Percentiles rank a stretch among this genome's conserved stretches.
Evolutionary conservation across 2,113 vertebrate genomes (phyloP).

Genomic region (Puffinus mauretanicus): DNA sequence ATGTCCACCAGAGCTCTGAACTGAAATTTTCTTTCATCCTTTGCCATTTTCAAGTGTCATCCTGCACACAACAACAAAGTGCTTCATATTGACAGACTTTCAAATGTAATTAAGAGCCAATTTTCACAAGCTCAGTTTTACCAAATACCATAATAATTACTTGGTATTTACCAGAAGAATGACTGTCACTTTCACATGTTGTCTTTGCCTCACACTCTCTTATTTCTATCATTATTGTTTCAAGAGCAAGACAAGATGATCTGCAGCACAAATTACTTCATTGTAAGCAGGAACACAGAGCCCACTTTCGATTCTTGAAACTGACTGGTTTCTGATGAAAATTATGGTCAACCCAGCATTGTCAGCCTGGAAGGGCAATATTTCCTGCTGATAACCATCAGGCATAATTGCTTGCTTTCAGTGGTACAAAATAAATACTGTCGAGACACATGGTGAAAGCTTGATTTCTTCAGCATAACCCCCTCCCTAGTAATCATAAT

Average conservation of each 20-base stretch:
- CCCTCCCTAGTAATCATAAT: neutral
- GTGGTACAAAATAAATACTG: neutral
- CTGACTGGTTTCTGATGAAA: slow-evolving; percentile 7
- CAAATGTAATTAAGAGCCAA: slow-evolving; percentile 70
- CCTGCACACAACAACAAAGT: slow-evolving; percentile 48
- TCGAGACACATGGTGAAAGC: neutral
- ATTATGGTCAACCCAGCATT: slow-evolving; percentile 44
- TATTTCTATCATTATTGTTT: slow-evolving; percentile 15
- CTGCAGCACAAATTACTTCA: slow-evolving; percentile 31
- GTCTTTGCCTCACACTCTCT: neutral
- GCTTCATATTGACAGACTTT: slow-evolving; percentile 63
- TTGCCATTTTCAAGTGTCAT: slow-evolving; percentile 64
- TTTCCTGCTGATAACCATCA: slow-evolving; percentile 21
- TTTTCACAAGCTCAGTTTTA: slow-evolving; percentile 43
- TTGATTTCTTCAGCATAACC: neutral
- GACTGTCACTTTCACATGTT: slow-evolving; percentile 20
- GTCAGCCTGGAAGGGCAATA: slow-evolving; percentile 11
- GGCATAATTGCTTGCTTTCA: neutral
- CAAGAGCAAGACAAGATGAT: slow-evolving; percentile 24
- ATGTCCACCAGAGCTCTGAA: slow-evolving; percentile 29
- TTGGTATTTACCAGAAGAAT: slow-evolving; percentile 39
- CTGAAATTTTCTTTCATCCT: slow-evolving; percentile 76
- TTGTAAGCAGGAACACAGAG: neutral
- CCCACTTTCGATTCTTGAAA: neutral
- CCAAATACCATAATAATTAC: slow-evolving; percentile 34